These are phyloP conservation scores for Orestias chungarensis DNA, from an alignment of 2,797 vertebrate species.

Conservation along the genomic window DNA sequence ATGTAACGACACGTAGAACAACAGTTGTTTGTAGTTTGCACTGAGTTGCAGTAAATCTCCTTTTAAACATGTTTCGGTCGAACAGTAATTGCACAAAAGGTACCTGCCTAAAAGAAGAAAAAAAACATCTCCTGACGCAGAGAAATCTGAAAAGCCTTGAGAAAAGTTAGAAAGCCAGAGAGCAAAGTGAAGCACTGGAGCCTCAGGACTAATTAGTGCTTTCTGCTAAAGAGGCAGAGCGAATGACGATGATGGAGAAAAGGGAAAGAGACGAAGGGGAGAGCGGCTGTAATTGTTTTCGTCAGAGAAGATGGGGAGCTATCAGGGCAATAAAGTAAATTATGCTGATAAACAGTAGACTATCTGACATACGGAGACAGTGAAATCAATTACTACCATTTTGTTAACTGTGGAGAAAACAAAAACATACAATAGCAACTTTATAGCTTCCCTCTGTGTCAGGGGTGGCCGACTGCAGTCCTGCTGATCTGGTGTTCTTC, in stretches of 20 bases:
- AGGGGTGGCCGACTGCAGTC: too few relatives aligned
- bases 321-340: slow-evolving; percentile 99
- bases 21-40: neutral
- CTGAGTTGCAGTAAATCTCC: neutral
- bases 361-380: slow-evolving; percentile 85
- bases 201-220: slow-evolving; percentile 68
- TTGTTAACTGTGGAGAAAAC: slow-evolving; percentile 36
- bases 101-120: neutral
- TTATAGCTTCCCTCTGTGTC: too few relatives aligned
- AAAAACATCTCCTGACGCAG: slow-evolving; percentile 18
- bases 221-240: slow-evolving; percentile 72
- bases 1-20: neutral
- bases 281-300: slow-evolving; percentile 97
- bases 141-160: neutral
- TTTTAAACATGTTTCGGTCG: neutral
- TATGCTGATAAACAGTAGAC: slow-evolving; percentile 85
- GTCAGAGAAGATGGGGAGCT: slow-evolving; percentile 98
- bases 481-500: too few relatives aligned
- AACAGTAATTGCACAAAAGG: neutral
- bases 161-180: slow-evolving; percentile 7
- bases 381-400: slow-evolving; percentile 78
- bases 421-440: slow-evolving; percentile 26
- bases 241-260: slow-evolving; percentile 45
- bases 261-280: slow-evolving; percentile 43
- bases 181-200: slow-evolving; percentile 16